Evolutionary conservation across 1,140 invertebrate genomes (phyloP), one percentile per base, ranked within the genome.

Genomic region (Triops longicaudatus): DNA sequence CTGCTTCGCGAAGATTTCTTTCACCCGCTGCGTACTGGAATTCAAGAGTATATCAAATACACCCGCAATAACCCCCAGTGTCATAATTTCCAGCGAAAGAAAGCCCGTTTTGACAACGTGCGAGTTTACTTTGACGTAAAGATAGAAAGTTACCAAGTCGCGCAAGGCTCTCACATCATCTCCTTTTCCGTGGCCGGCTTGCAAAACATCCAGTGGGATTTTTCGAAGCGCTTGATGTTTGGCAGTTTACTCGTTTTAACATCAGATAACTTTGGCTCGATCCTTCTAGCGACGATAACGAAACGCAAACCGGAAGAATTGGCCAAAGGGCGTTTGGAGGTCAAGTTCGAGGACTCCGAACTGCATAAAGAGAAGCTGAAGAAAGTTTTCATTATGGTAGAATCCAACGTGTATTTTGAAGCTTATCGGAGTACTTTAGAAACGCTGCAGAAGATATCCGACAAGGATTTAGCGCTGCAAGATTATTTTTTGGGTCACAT

Each of bases 191-290:
- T 26, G 31, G 41, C 79, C 17, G 28, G 73, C 3, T 73, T 80
- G 17, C 76, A 72, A n/a, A 81, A 78, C 73, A 80, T 82, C 11
- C 80, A 79, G 11, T 84, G 82, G 81, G 82, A 83, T 74, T 80
- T 82, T 43, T 85, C 86, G 0, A 88, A 89, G 81, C 83, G 89
- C 73, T 87, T 94, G 37, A 86, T 93, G 81, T 89, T 84, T 83
- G 92, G 92, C 0, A 89, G 91, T 0, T 83, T 94, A n/a, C 80
- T 94, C 0, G 88, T 90, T 78, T 86, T 95, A 31, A 90, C 90
- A 1, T 83, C 79, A 11, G 88, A 92, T 81, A 85, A 90, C 73
- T 94, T 93, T 82, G 83, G 87, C 37, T 87, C 86, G 41, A 84
- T 92, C 42, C 83, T 91, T 44, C 88, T 92, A 80, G 92, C 88